A percentile compares a stretch with the other conserved stretches of the same genome.
Conservation (phyloP, 2,113 vertebrate genomes). For the Empidonax traillii region DNA sequence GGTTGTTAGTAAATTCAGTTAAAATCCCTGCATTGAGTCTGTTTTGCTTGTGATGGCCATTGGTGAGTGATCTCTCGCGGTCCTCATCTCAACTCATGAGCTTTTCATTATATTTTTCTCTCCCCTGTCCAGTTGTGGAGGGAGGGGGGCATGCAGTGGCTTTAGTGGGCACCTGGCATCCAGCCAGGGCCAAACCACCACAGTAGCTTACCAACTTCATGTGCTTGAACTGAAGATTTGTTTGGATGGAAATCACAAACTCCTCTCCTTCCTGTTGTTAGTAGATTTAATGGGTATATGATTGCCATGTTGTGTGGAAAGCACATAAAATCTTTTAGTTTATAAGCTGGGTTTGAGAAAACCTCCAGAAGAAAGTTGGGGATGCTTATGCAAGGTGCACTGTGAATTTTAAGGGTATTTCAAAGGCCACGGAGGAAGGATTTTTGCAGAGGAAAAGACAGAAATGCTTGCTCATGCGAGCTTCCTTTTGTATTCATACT, state of each 20-base stretch:
- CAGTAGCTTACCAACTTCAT: background rate
- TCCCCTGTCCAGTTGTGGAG: background rate
- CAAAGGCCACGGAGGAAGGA: background rate
- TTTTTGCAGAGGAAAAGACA: background rate
- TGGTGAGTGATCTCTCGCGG: background rate
- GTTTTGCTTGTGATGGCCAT: background rate
- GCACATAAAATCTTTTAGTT: background rate
- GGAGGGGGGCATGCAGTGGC: background rate
- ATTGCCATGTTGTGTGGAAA: background rate
- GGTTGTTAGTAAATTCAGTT: background rate
- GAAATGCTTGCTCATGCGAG: fast-evolving
- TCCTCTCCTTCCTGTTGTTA: background rate
- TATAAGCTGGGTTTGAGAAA: background rate
- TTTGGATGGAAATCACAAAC: background rate
- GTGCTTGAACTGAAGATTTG: background rate
- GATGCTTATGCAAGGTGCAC: background rate
- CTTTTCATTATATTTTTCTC: background rate
- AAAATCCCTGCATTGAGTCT: fast-evolving
- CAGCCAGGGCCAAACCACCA: background rate
- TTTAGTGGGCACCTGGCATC: background rate
- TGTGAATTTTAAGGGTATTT: background rate
- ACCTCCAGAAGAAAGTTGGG: background rate
- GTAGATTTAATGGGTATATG: background rate
- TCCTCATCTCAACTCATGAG: background rate
- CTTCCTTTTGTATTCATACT: background rate